Conservation (phyloP, 2,888 invertebrate genomes). For the Pyrrhosoma nymphula region DNA sequence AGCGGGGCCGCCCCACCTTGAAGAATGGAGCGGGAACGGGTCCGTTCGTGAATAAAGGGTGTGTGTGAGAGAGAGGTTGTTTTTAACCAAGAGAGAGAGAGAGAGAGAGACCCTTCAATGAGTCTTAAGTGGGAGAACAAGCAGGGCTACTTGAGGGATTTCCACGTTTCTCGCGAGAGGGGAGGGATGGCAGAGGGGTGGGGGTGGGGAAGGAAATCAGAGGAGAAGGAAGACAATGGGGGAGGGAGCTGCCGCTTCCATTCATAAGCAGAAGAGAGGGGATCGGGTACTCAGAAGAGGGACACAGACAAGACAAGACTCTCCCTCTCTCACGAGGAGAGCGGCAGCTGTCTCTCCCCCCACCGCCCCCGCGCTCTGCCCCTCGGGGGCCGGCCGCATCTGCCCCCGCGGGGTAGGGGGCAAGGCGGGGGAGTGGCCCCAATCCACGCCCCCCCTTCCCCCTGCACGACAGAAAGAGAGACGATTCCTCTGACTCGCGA, state of each 20-base stretch:
- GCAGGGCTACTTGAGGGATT: not conserved
- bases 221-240: not conserved
- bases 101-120: no score
- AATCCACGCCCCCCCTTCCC: no score
- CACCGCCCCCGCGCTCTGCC: not conserved
- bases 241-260: not conserved
- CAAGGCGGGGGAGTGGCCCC: no score
- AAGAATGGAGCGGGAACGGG: no score
- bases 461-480: no score
- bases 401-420: not conserved
- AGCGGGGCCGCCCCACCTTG: no score
- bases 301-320: not conserved
- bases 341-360: not conserved
- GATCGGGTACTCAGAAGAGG: not conserved
- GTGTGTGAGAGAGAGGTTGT: no score
- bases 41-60: no score
- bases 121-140: slow-evolving; percentile 4
- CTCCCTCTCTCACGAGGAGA: not conserved
- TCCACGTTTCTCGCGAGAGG: not conserved
- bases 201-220: not conserved
- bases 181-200: not conserved
- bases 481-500: not conserved
- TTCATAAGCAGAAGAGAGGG: not conserved
- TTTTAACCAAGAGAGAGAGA: no score
- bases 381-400: not conserved